These are phyloP conservation scores for Dione vanillae DNA, from an alignment of 2,888 invertebrate genomes.

Conservation along the genomic window DNA sequence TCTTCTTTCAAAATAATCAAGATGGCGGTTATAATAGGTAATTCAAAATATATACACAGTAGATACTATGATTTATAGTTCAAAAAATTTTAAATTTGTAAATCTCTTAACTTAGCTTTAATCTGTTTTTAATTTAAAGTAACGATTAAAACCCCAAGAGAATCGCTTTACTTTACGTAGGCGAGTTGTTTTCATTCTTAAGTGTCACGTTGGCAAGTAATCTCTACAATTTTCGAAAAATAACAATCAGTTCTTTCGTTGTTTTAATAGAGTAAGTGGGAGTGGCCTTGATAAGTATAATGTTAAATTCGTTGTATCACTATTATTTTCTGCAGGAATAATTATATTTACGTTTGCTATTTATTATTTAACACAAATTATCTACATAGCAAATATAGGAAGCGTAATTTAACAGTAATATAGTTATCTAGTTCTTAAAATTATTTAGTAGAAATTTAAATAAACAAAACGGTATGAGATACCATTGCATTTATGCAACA, in stretches of 20 bases:
- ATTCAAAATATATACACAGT: not conserved
- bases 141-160: slow-evolving; percentile 17
- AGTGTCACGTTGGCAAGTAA: slow-evolving; percentile 10
- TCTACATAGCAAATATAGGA: no score
- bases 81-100: not conserved
- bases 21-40: slow-evolving; percentile 24
- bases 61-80: not conserved
- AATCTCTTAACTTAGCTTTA: not conserved
- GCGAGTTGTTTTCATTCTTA: slow-evolving; percentile 25
- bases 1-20: not conserved
- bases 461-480: not conserved
- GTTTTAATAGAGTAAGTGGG: not conserved
- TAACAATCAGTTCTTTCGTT: not conserved
- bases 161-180: slow-evolving; percentile 21
- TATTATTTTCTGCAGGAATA: not conserved
- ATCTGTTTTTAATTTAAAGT: slow-evolving; percentile 21
- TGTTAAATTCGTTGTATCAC: not conserved
- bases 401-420: no score
- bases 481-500: not conserved
- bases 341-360: not conserved
- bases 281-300: not conserved
- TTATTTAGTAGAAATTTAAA: not conserved
- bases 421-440: no score
- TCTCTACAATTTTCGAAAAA: slow-evolving; percentile 5
- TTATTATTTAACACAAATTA: no score